Evolutionary conservation across 2,888 invertebrate genomes (phyloP), one percentile per base, ranked within the genome.

Genomic region (Drosophila pseudotakahashii): DNA sequence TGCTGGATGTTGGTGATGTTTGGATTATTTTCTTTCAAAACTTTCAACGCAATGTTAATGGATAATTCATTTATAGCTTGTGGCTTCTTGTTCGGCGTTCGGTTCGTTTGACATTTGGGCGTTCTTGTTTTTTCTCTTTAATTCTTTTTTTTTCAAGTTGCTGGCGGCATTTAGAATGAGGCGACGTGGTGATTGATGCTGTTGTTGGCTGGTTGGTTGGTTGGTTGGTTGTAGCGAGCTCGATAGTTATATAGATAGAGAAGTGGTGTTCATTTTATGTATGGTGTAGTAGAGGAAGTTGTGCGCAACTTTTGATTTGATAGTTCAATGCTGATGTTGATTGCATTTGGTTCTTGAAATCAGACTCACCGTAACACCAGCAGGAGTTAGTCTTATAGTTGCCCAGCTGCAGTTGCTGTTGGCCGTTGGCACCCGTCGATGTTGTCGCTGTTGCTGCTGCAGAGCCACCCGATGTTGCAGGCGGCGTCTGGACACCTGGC

Each of bases 281-380:
- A 75, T 69, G 73, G 87, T 78, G 85, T 75, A 78, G 64, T 73
- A 84, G 66, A 74, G 75, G 76, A 77, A 79, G 85, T 88, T 85
- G 82, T 82, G 82, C 82, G 68, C 82, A 85, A 77, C 81, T 74
- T 79, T 52, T 67, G 44, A 19, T 41, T 41, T 41, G 73, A 76
- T 67, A 50, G 59, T 80, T 74, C 69, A 61, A 77, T 78, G 76
- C 68, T 80, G 83, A 81, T 76, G 85, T 77, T 77, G 89, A 84
- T 75, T 81, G 73, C 73, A 66, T 79, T 78, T 79, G 76, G 79
- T 75, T 74, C 51, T 61, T 60, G 26, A 26, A 69, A 73, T 83
- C 78, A 70, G 89, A 92, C 92, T 92, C 92, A 92, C 92, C 92
- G 90, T 91, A 91, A 90, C 91, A 92, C 92, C 91, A 92, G 89